A percentile compares a stretch with the other conserved stretches of the same genome.
phyloP scores from a whole-genome alignment of 2,113 vertebrate genomes.

The Pangasianodon hypophthalmus region DNA sequence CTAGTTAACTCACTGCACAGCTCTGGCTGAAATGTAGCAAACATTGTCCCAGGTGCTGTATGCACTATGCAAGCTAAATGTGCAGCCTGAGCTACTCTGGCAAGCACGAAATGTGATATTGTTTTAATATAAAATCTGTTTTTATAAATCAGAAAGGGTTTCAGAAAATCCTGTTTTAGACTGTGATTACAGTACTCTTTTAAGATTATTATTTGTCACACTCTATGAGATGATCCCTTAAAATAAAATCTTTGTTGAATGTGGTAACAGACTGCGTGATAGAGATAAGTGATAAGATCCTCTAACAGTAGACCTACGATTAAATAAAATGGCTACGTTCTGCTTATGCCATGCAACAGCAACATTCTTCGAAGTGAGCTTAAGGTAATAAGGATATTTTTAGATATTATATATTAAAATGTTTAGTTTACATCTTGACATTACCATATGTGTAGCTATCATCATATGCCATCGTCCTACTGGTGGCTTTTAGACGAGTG shows the following conservation, averaged over 20 bases:
- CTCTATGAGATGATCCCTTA: background rate
- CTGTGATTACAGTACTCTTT: background rate
- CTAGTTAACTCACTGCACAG: conserved; percentile 49
- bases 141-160: background rate
- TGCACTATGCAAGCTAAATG: background rate
- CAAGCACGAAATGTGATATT: background rate
- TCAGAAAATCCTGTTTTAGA: background rate
- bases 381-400: background rate
- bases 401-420: background rate
- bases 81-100: conserved; percentile 9
- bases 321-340: background rate
- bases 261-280: background rate
- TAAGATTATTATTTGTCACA: background rate
- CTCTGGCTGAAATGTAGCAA: conserved; percentile 34
- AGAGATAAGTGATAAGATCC: too few relatives aligned
- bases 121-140: conserved; percentile 2
- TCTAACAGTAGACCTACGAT: background rate
- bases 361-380: background rate
- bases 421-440: background rate
- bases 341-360: background rate
- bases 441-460: background rate
- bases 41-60: conserved; percentile 30
- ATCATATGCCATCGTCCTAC: background rate
- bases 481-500: background rate
- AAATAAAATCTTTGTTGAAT: background rate